These are phyloP conservation scores for Philaethria dido DNA, from an alignment of 2,888 invertebrate species.

Conservation along the genomic window DNA sequence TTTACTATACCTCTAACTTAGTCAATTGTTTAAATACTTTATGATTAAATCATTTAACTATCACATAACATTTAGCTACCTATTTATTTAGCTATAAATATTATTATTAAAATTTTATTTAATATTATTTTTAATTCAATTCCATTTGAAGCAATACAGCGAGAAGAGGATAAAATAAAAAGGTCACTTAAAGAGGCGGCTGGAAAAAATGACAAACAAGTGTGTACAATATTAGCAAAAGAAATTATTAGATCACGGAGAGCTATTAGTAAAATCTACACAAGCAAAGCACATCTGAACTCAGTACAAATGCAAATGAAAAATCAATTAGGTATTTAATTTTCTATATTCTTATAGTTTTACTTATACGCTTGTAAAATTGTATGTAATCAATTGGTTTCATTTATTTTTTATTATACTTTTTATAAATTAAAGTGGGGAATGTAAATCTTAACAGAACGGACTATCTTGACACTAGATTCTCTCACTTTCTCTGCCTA, in stretches of 20 bases:
- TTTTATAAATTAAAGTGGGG: no score
- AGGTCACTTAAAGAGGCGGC: slow-evolving; percentile 97
- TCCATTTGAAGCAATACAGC: slow-evolving; percentile 89
- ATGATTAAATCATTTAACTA: neutral
- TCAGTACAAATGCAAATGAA: slow-evolving; percentile 99
- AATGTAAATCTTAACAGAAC: no score
- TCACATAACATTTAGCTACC: neutral
- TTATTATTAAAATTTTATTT: neutral
- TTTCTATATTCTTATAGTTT: neutral
- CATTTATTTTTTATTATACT: no score
- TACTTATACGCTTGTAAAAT: neutral
- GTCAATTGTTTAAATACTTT: neutral
- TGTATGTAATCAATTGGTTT: no score
- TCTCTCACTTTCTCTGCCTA: no score
- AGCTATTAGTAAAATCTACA: slow-evolving; percentile 95
- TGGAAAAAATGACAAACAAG: slow-evolving; percentile 96
- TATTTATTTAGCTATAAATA: no score
- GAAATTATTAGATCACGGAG: slow-evolving; percentile 95
- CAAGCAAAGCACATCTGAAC: slow-evolving; percentile 98
- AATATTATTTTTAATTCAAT: slow-evolving; percentile 15
- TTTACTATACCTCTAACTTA: neutral
- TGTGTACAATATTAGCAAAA: slow-evolving; percentile 96
- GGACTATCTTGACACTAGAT: no score
- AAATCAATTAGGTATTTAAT: slow-evolving; percentile 91
- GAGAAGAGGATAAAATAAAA: slow-evolving; percentile 99